Percentiles rank a stretch among this genome's conserved stretches.
Conservation (phyloP, 35 echinoderm and acorn worm species). For the Patiria miniata region DNA sequence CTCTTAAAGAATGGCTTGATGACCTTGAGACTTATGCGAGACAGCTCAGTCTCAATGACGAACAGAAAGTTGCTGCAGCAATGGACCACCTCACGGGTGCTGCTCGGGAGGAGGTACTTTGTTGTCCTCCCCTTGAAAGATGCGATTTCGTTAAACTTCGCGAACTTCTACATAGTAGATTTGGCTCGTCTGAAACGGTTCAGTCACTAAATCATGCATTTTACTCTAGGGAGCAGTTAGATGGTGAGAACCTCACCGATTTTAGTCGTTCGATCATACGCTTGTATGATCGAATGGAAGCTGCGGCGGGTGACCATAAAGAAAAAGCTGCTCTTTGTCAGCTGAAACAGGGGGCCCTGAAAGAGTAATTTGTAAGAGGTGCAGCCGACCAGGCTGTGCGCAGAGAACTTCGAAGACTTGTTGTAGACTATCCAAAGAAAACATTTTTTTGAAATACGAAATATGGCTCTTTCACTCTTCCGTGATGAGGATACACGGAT, state of each 20-base stretch:
- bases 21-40: neutral
- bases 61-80: neutral
- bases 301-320: neutral
- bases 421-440: neutral
- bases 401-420: neutral
- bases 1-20: neutral
- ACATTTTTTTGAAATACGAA: neutral
- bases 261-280: neutral
- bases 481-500: neutral
- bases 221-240: neutral
- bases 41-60: neutral
- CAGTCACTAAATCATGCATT: conserved; percentile 6
- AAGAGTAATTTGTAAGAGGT: neutral
- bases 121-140: neutral
- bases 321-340: neutral
- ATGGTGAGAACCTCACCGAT: conserved; percentile 10
- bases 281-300: neutral
- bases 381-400: neutral
- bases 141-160: neutral
- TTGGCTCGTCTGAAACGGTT: neutral
- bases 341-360: neutral
- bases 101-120: neutral
- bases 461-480: neutral
- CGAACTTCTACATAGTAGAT: neutral
- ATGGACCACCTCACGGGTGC: neutral